These are phyloP conservation scores for Acleris cristana DNA, from an alignment of 2,888 invertebrate species.

Conservation along the genomic window DNA sequence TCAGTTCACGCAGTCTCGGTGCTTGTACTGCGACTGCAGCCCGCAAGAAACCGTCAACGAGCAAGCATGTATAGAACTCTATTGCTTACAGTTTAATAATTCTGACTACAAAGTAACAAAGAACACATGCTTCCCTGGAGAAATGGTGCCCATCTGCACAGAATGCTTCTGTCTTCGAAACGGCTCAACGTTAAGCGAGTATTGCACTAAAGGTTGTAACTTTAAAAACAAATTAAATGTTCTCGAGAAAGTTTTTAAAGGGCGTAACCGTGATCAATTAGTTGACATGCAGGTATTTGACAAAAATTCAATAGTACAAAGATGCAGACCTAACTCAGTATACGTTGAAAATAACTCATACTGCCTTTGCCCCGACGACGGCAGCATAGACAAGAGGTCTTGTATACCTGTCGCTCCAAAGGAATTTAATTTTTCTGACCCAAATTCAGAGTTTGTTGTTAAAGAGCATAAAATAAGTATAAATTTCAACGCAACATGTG, in stretches of 20 bases:
- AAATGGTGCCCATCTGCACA: constrained; percentile 64
- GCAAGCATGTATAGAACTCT: constrained; percentile 60
- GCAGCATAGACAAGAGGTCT: constrained; percentile 52
- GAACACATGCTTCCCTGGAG: constrained; percentile 59
- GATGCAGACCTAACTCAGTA: constrained; percentile 60
- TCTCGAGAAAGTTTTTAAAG: constrained; percentile 59
- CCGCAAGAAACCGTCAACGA: constrained; percentile 58
- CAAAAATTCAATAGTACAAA: constrained; percentile 43
- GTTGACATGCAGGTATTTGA: constrained; percentile 54
- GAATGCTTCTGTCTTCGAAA: constrained; percentile 68
- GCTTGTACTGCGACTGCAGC: constrained; percentile 68
- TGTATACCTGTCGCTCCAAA: constrained; percentile 51
- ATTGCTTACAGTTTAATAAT: constrained; percentile 56
- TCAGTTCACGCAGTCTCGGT: constrained; percentile 61
- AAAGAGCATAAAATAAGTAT: constrained; percentile 42
- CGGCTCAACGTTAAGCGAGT: constrained; percentile 54
- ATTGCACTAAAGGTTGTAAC: constrained; percentile 66
- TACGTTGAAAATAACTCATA: constrained; percentile 60
- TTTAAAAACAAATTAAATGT: constrained; percentile 59
- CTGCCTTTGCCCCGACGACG: constrained; percentile 66
- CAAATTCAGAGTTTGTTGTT: constrained; percentile 35
- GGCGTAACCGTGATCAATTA: constrained; percentile 44
- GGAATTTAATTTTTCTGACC: constrained; percentile 38
- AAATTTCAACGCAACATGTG: constrained; percentile 57
- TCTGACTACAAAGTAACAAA: constrained; percentile 49